Evolutionary conservation across 2,888 invertebrate genomes (phyloP).

Genomic region (Chouioia cunea): DNA sequence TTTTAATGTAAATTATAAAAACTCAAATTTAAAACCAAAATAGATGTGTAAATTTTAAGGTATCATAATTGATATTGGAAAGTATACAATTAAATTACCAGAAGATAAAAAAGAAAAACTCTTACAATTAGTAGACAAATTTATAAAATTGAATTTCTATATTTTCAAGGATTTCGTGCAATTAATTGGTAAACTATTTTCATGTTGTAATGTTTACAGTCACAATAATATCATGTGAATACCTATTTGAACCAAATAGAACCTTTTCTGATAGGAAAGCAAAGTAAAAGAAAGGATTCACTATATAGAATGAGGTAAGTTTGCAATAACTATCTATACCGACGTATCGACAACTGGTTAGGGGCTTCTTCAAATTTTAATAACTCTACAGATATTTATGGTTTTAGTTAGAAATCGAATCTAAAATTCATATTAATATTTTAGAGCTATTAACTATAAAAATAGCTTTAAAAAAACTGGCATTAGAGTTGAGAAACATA

Average conservation of each 20-base stretch:
- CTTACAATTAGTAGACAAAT: neutral
- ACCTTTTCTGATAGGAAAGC: slow-evolving; percentile 31
- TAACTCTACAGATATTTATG: neutral
- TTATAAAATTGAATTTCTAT: slow-evolving; percentile 3
- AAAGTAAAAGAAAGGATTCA: neutral
- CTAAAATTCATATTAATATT: slow-evolving; percentile 11
- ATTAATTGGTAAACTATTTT: slow-evolving; percentile 22
- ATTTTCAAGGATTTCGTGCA: slow-evolving; percentile 29
- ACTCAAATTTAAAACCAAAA: no score
- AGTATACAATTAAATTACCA: no score
- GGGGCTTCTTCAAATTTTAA: slow-evolving; percentile 21
- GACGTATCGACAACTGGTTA: slow-evolving; percentile 36
- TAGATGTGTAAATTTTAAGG: no score
- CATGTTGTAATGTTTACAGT: slow-evolving; percentile 12
- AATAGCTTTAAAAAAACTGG: slow-evolving; percentile 2
- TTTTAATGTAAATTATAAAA: no score
- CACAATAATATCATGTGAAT: slow-evolving; percentile 26
- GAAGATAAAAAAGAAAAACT: neutral
- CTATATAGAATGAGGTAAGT: slow-evolving; percentile 1
- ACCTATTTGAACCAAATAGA: neutral
- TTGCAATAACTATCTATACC: slow-evolving; percentile 8
- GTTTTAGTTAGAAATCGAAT: slow-evolving; percentile 1
- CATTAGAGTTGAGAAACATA: neutral
- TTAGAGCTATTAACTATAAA: slow-evolving; percentile 13
- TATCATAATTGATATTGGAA: no score